These are phyloP conservation scores for Drosophila carrolli DNA, from an alignment of 1,140 invertebrate species.

Conservation along the genomic window DNA sequence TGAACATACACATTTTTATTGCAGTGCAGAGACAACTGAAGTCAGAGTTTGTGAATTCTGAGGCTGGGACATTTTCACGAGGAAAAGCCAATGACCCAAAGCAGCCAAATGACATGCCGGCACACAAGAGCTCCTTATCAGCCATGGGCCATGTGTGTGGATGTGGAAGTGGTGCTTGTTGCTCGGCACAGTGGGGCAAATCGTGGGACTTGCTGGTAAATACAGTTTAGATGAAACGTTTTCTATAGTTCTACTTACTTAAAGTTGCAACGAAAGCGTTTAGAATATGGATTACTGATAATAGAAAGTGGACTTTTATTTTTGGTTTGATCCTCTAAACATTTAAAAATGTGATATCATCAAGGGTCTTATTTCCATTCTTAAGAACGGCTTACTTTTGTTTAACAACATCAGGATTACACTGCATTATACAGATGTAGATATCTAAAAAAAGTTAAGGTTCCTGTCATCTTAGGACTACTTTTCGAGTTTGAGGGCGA, in stretches of 20 bases:
- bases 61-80: conserved; percentile 9
- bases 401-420: not conserved
- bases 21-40: conserved; percentile 1
- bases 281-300: no score
- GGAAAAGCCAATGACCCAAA: conserved; percentile 61
- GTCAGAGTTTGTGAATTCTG: not conserved
- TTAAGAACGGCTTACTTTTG: no score
- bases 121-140: conserved; percentile 55
- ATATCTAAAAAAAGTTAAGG: not conserved
- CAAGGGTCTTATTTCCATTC: no score
- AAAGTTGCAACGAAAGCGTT: no score
- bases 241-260: no score
- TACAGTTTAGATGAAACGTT: not conserved
- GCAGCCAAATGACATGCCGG: conserved; percentile 61
- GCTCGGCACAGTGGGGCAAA: conserved; percentile 52
- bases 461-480: not conserved
- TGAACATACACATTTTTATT: not conserved
- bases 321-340: no score
- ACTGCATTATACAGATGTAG: not conserved
- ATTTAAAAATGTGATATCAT: no score
- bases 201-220: not conserved
- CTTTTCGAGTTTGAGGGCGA: not conserved
- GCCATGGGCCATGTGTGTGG: conserved; percentile 47
- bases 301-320: no score
- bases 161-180: conserved; percentile 30